Evolutionary conservation across 2,113 vertebrate species (phyloP).

Genomic region (Mus pahari): DNA sequence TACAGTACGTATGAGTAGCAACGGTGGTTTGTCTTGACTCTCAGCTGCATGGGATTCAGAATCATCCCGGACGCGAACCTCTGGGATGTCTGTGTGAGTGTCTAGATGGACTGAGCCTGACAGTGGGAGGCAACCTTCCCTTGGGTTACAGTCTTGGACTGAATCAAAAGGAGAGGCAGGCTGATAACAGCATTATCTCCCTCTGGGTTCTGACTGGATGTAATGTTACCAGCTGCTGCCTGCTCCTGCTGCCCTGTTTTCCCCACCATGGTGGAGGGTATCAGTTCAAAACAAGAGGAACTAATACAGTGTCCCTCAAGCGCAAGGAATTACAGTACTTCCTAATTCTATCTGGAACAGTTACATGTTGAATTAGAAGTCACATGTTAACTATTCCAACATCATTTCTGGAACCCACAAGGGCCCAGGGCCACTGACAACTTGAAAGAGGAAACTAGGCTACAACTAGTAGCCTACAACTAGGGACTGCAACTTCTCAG

Average conservation of each 20-base stretch:
- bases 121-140: not conserved
- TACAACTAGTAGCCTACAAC: no score
- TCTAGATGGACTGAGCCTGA: not conserved
- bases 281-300: not conserved
- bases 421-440: not conserved
- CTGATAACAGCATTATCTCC: not conserved
- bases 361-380: not conserved
- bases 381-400: not conserved
- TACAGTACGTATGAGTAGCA: not conserved
- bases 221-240: not conserved
- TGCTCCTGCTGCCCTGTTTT: not conserved
- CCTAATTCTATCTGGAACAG: slow-evolving; percentile 44
- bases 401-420: not conserved
- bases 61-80: not conserved
- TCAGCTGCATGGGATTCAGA: no score
- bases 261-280: not conserved
- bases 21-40: not conserved
- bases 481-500: not conserved
- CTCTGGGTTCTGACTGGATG: no score
- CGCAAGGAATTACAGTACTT: not conserved
- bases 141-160: not conserved
- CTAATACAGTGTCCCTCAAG: not conserved
- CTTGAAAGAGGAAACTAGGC: not conserved
- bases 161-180: not conserved
- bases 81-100: not conserved